A percentile compares a stretch with the other conserved stretches of the same genome.
These are phyloP conservation scores for Toxotes jaculatrix DNA, from an alignment of 2,113 vertebrate species.

Conservation along the genomic window DNA sequence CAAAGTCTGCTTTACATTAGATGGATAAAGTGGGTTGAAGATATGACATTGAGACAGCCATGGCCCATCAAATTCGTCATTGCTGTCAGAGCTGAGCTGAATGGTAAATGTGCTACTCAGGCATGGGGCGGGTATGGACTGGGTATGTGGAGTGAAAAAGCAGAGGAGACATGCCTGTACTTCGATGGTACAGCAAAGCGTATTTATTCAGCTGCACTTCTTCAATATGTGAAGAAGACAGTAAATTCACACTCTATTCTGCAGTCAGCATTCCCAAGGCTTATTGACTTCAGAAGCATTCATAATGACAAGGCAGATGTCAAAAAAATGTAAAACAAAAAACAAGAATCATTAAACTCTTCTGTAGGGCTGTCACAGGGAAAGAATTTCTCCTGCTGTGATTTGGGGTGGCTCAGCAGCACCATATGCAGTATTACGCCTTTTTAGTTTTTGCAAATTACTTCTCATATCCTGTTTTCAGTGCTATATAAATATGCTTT, in stretches of 20 bases:
- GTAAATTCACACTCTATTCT: conserved; percentile 28
- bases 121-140: background rate
- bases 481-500: no score
- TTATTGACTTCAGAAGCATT: conserved; percentile 36
- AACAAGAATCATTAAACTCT: conserved; percentile 21
- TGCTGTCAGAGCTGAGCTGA: conserved; percentile 65
- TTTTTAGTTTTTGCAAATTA: no score
- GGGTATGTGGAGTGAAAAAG: conserved; percentile 1
- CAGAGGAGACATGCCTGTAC: conserved; percentile 27
- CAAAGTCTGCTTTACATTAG: conserved; percentile 18
- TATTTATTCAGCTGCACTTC: conserved; percentile 59
- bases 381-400: no score
- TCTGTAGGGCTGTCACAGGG: no score
- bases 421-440: no score
- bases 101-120: conserved; percentile 58
- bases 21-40: conserved; percentile 47
- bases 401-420: no score
- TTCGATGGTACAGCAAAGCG: conserved; percentile 44
- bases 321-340: conserved; percentile 4
- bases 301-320: conserved; percentile 31
- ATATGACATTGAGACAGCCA: conserved; percentile 57
- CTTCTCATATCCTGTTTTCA: no score
- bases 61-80: conserved; percentile 56
- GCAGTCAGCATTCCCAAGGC: conserved; percentile 28
- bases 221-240: conserved; percentile 31